Percentiles rank a stretch among this genome's conserved stretches.
Conservation (phyloP, 2,113 vertebrate genomes). For the Piliocolobus tephrosceles region DNA sequence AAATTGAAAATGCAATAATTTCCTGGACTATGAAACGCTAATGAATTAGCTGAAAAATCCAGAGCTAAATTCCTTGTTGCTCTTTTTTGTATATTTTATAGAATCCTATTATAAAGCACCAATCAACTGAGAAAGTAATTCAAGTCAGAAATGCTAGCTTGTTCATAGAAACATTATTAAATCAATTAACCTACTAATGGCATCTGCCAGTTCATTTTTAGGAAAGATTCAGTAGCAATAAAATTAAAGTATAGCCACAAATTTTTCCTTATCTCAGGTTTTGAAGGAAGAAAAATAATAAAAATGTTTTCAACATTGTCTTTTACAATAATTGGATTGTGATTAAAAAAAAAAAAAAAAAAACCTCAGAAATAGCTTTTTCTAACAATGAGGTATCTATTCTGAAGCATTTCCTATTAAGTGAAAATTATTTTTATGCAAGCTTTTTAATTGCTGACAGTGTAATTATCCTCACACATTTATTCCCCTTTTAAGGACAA, state of each 20-base stretch:
- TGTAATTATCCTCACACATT: conserved; percentile 5
- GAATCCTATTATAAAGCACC: conserved; percentile 20
- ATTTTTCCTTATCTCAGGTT: conserved; percentile 53
- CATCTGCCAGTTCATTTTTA: conserved; percentile 48
- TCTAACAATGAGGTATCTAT: conserved; percentile 23
- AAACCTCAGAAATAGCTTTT: not conserved
- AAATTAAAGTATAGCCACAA: conserved; percentile 50
- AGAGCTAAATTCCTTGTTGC: conserved; percentile 11
- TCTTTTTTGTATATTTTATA: conserved; percentile 55
- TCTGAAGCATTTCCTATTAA: conserved; percentile 51
- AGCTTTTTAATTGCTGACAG: conserved; percentile 41
- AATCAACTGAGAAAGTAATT: not conserved
- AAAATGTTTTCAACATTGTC: conserved; percentile 54
- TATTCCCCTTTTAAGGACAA: not conserved
- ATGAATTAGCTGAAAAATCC: conserved; percentile 34
- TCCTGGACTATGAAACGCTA: conserved; percentile 40
- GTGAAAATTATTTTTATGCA: conserved; percentile 59
- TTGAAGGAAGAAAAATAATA: conserved; percentile 51
- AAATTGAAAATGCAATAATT: conserved; percentile 48
- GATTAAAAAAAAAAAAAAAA: not conserved
- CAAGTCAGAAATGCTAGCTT: conserved; percentile 20
- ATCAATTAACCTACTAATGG: conserved; percentile 47
- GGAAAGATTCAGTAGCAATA: conserved; percentile 16
- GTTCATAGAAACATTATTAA: conserved; percentile 45
- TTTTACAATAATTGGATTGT: conserved; percentile 41